A percentile compares a stretch with the other conserved stretches of the same genome.
phyloP scores from a whole-genome alignment of 1,140 invertebrate genomes.

The Heliconius eleuchia region DNA sequence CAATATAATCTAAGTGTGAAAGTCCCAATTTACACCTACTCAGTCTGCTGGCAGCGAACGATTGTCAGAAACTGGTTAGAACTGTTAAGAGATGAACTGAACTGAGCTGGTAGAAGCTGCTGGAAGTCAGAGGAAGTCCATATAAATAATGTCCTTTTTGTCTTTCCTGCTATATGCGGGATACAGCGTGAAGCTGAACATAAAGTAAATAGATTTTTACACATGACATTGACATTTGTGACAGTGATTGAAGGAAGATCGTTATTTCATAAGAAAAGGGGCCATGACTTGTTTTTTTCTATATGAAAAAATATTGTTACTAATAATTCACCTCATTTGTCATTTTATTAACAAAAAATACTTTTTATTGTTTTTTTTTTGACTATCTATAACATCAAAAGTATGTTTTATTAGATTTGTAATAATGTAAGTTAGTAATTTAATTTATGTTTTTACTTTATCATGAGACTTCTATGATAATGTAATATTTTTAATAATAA shows the following conservation, averaged over 20 bases:
- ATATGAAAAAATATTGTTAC: background rate
- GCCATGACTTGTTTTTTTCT: background rate
- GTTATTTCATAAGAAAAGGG: background rate
- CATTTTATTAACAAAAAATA: background rate
- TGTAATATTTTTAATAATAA: too few relatives aligned
- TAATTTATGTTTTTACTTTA: too few relatives aligned
- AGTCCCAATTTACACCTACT: background rate
- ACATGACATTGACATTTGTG: too few relatives aligned
- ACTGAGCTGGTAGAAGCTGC: background rate
- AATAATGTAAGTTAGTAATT: too few relatives aligned
- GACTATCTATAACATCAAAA: background rate
- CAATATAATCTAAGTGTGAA: background rate
- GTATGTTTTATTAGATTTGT: too few relatives aligned
- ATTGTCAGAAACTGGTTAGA: background rate
- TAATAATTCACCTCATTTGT: slow-evolving; percentile 9
- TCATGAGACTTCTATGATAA: too few relatives aligned
- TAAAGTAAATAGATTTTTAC: background rate
- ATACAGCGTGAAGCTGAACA: background rate
- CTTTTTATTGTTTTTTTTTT: background rate
- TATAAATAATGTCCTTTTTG: too few relatives aligned
- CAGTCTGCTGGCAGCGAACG: background rate
- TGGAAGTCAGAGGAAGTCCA: background rate
- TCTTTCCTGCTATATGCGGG: too few relatives aligned
- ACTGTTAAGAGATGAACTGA: background rate
- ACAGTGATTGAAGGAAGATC: background rate